phyloP scores from a whole-genome alignment of 2,113 vertebrate genomes.

The Peromyscus leucopus region DNA sequence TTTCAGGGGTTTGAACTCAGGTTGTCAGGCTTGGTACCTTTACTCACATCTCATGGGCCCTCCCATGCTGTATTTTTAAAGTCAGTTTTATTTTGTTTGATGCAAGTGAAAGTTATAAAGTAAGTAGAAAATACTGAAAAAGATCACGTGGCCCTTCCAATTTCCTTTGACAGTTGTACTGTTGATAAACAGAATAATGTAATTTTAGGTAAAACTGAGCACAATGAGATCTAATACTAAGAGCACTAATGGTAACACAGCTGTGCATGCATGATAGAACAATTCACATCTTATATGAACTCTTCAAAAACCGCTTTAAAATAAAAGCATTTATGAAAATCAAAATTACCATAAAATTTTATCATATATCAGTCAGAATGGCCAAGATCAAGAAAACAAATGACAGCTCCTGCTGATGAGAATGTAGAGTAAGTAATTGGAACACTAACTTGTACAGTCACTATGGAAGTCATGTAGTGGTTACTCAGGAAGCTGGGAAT shows the following conservation, averaged over 20 bases:
- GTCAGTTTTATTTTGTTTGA: conserved; percentile 34
- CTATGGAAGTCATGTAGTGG: background rate
- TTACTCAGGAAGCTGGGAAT: background rate
- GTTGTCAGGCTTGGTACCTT: background rate
- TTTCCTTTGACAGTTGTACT: conserved; percentile 34
- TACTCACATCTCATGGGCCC: background rate
- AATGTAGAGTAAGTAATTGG: background rate
- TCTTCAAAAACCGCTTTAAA: conserved; percentile 54
- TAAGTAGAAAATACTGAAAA: conserved; percentile 55
- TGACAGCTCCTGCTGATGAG: background rate
- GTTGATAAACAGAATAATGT: background rate
- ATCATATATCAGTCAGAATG: background rate
- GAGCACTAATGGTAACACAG: background rate
- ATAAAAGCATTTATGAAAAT: background rate
- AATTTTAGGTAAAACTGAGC: conserved; percentile 23
- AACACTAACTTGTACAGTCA: background rate
- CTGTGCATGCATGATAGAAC: background rate
- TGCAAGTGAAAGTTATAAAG: background rate
- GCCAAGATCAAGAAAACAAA: background rate
- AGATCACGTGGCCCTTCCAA: background rate
- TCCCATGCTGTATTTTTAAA: background rate
- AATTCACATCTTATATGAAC: background rate
- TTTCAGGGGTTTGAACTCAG: background rate
- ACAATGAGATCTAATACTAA: background rate
- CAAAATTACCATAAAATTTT: background rate